Evolutionary conservation across 2,797 vertebrate species (phyloP).

Genomic region (Buceros bicornis): DNA sequence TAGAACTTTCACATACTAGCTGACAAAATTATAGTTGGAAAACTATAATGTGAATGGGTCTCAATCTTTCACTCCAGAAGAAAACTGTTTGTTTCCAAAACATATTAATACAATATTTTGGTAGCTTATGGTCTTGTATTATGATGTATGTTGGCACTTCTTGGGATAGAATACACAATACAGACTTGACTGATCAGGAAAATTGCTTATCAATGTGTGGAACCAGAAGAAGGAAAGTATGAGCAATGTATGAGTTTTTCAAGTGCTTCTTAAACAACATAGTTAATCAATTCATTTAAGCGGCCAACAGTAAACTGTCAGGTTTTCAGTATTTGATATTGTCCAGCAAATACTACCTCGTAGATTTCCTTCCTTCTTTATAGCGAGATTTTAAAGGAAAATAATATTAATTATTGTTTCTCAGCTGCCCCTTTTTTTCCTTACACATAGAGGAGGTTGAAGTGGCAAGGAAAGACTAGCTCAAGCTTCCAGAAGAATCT

Average conservation of each 20-base stretch:
- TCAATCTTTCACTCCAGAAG: neutral
- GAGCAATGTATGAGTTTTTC: neutral
- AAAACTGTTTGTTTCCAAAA: neutral
- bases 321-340: neutral
- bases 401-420: neutral
- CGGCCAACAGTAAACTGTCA: neutral
- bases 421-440: neutral
- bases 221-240: neutral
- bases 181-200: neutral
- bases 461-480: neutral
- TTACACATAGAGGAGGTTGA: neutral
- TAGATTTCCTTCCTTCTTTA: neutral
- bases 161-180: neutral
- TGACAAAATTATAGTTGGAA: neutral
- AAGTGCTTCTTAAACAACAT: neutral
- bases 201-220: neutral
- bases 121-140: constrained; percentile 10
- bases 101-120: neutral
- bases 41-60: neutral
- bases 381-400: neutral
- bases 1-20: neutral
- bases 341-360: neutral
- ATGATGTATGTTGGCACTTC: neutral
- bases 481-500: neutral
- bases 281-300: neutral